Conservation (phyloP, 1,140 invertebrate genomes). For the Dinoponera quadriceps region DNA sequence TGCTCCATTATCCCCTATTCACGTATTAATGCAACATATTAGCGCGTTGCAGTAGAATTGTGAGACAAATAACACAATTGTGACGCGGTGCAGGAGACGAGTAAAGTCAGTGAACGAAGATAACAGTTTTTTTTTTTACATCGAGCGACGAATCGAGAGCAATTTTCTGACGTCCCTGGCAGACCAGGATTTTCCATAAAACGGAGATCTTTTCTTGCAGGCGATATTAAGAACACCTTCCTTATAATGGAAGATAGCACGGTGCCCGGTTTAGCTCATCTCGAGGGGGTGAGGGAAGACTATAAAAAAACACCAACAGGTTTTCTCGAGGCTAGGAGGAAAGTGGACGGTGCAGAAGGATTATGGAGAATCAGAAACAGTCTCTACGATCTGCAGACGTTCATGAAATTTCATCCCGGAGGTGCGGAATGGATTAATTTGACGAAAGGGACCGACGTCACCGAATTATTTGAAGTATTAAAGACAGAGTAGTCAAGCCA, state of each 20-base stretch:
- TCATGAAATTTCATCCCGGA: constrained; percentile 91
- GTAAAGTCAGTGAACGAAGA: no score
- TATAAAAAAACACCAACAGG: constrained; percentile 65
- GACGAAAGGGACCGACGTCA: constrained; percentile 91
- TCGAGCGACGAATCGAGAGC: no score
- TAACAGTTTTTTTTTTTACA: no score
- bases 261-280: constrained; percentile 75
- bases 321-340: constrained; percentile 87
- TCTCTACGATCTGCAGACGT: constrained; percentile 91
- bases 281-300: constrained; percentile 65
- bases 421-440: constrained; percentile 90
- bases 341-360: constrained; percentile 90
- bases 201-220: not conserved
- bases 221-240: constrained; percentile 4
- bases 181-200: no score
- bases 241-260: constrained; percentile 69
- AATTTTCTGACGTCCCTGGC: no score
- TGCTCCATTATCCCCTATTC: no score
- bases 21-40: no score
- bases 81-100: no score
- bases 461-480: constrained; percentile 89
- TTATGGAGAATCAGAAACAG: constrained; percentile 92
- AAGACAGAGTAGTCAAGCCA: no score
- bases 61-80: no score
- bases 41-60: no score